Conservation (phyloP, 2,113 vertebrate genomes). For the Pantherophis guttatus region DNA sequence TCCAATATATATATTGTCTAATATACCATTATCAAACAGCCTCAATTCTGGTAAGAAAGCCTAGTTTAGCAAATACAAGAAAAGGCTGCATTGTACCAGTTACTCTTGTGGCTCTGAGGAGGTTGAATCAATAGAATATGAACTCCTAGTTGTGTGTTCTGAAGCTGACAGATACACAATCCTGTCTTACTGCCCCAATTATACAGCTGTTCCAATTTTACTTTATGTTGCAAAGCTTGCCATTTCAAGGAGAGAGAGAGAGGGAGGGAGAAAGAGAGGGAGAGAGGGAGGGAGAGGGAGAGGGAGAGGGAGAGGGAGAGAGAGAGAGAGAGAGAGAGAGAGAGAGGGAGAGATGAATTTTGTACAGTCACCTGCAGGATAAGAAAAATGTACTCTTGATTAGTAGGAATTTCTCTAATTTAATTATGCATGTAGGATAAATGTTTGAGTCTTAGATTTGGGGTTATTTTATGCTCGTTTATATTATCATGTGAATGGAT, state of each 20-base stretch:
- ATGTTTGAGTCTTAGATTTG: background rate
- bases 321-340: too few species aligned
- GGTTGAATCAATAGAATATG: background rate
- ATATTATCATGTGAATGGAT: background rate
- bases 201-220: background rate
- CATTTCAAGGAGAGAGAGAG: background rate
- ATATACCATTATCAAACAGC: background rate
- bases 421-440: background rate
- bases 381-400: background rate
- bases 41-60: background rate
- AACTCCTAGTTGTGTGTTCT: background rate
- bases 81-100: background rate
- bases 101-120: background rate
- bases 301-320: too few species aligned
- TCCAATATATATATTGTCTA: background rate
- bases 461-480: background rate
- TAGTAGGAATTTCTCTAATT: background rate
- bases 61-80: background rate
- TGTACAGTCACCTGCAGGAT: background rate
- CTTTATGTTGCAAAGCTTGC: background rate
- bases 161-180: background rate
- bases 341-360: background rate
- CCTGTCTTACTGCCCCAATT: background rate
- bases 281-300: too few species aligned
- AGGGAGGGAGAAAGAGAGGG: too few species aligned